Evolutionary conservation across 2,113 vertebrate species (phyloP).

Genomic region (Cyprinodon tularosa): DNA sequence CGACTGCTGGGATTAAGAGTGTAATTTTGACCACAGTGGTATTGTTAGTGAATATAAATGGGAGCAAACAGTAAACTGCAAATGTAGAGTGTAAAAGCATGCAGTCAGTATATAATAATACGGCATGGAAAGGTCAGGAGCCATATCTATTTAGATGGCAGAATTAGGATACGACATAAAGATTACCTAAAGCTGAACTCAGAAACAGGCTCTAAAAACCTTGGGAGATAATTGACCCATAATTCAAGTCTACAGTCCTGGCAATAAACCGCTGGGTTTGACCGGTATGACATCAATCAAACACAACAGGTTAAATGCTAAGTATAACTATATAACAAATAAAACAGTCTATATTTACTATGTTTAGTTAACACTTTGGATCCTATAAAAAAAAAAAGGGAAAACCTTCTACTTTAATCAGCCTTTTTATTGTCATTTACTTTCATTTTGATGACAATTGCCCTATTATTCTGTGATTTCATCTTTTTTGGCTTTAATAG

Average conservation of each 20-base stretch:
- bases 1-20: constrained; percentile 48
- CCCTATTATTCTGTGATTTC: background rate
- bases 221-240: constrained; percentile 36
- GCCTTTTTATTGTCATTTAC: background rate
- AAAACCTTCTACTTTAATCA: background rate
- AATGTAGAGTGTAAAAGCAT: constrained; percentile 48
- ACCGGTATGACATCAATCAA: constrained; percentile 20
- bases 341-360: background rate
- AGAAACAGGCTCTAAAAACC: constrained; percentile 6
- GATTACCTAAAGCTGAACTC: background rate
- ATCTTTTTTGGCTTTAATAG: background rate
- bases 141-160: constrained; percentile 34
- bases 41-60: constrained; percentile 72
- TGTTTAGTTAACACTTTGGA: background rate
- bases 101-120: constrained; percentile 68
- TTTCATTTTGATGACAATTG: no score
- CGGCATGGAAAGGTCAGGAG: constrained; percentile 59
- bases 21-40: constrained; percentile 51
- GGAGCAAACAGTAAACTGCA: constrained; percentile 66
- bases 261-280: constrained; percentile 35
- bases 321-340: background rate
- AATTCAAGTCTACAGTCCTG: constrained; percentile 45
- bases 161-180: constrained; percentile 37
- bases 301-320: background rate
- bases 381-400: no score